Evolutionary conservation across 2,797 vertebrate genomes (phyloP), one percentile per base, ranked within the genome.

Genomic region (Lophius americanus): DNA sequence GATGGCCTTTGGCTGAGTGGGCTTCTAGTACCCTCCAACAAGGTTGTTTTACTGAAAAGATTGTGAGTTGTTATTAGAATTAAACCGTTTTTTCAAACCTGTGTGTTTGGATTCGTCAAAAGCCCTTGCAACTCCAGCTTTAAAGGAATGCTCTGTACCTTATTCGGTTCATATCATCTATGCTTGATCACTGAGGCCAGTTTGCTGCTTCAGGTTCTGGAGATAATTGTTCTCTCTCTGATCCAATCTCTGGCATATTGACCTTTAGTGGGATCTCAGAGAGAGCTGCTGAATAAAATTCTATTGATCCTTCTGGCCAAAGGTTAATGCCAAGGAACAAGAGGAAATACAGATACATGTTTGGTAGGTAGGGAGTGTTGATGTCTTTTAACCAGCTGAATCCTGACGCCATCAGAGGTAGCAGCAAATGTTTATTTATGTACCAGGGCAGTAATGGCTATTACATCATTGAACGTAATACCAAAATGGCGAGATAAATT

Each of bases 221-320:
- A 75, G 77, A 82, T 83, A 73, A 75, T 68, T 71, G 85, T 72
- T 55, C 67, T 76, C 77, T 77, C 64, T 74, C 70, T 75, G 51
- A 85, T 88, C 70, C 69, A 89, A 82, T 84, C 79, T 71, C 39
- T 60, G 70, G 73, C 79, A 71, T 83, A 66, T 89, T 92, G 92
- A 91, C 86, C 88, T 88, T 88, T 88, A 68, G 60, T 64, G 23
- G 68, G 78, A 76, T 72, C 73, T 75, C 58, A 79, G 75, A 59
- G 68, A 84, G 75, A 66, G 73, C 76, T 78, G 78, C 60, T 68
- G 70, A 78, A 83, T 89, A 63, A 88, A 90, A 86, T 69, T 42
- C 66, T 76, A 82, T 87, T 78, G 85, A 90, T 89, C 84, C 48
- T 63, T 33, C 46, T 61, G 60, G 48, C 61, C 23, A 83, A 89